Conservation (phyloP, 2,888 invertebrate genomes). For the Drosophila testacea region DNA sequence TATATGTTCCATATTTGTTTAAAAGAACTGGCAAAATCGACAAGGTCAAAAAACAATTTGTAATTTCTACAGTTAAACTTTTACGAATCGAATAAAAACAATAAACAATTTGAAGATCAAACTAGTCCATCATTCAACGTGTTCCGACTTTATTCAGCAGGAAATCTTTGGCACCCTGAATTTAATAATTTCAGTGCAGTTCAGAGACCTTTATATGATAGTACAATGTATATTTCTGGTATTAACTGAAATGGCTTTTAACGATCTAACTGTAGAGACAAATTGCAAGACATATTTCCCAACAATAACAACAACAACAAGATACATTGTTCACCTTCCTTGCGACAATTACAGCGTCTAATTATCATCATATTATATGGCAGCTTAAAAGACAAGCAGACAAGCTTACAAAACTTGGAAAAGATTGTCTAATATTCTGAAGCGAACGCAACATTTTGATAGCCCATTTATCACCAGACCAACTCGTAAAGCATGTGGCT, state of each 20-base stretch:
- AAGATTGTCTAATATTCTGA: constrained; percentile 43
- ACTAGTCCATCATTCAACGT: too few relatives aligned
- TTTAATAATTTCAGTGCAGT: constrained; percentile 1
- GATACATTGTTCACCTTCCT: constrained; percentile 31
- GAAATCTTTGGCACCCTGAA: neutral
- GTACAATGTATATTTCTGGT: neutral
- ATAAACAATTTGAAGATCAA: too few relatives aligned
- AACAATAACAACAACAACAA: neutral
- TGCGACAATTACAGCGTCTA: constrained; percentile 44
- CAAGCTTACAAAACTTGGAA: constrained; percentile 36
- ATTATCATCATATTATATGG: constrained; percentile 36
- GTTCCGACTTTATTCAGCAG: neutral
- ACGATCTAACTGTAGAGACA: constrained; percentile 41
- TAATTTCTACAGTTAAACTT: too few relatives aligned
- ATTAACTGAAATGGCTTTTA: constrained; percentile 16
- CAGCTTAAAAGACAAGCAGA: constrained; percentile 6
- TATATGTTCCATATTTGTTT: too few relatives aligned
- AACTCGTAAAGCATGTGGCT: constrained; percentile 45
- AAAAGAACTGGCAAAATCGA: too few relatives aligned
- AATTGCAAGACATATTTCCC: constrained; percentile 28
- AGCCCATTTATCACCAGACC: constrained; percentile 64
- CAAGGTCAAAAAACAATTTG: too few relatives aligned
- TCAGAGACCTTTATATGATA: constrained; percentile 3
- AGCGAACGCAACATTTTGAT: constrained; percentile 57
- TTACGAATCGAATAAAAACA: too few relatives aligned